Conservation (phyloP, 2,113 vertebrate species). For the Axis porcinus region DNA sequence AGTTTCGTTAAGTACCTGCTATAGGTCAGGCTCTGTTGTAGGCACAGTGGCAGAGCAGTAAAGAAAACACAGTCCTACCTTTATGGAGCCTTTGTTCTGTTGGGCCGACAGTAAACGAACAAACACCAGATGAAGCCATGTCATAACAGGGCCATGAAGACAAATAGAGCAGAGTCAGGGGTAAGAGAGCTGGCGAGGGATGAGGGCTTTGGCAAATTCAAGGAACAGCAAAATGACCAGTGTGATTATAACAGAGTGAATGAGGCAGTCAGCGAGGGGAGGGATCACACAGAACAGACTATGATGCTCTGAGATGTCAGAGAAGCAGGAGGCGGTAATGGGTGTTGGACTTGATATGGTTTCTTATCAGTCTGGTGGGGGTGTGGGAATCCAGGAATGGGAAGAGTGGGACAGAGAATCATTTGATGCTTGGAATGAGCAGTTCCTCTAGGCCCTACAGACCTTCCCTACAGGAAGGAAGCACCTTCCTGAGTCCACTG, state of each 20-base stretch:
- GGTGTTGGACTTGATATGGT: not conserved
- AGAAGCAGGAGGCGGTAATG: rapidly evolving
- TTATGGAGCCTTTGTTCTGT: not conserved
- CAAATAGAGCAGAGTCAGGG: not conserved
- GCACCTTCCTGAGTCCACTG: not conserved
- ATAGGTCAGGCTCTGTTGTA: not conserved
- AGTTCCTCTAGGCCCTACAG: not conserved
- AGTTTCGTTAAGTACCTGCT: not conserved
- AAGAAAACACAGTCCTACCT: not conserved
- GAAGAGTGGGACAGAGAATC: not conserved
- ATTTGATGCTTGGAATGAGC: not conserved
- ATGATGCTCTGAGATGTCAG: no score
- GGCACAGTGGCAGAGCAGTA: not conserved
- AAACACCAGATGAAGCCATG: no score
- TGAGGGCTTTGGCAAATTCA: not conserved
- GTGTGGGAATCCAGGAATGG: not conserved
- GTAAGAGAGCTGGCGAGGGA: not conserved
- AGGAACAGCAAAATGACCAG: not conserved
- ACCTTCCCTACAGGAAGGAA: no score
- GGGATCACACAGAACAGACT: not conserved
- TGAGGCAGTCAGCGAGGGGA: not conserved
- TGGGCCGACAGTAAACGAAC: not conserved
- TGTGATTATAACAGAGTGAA: not conserved
- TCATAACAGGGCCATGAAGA: not conserved
- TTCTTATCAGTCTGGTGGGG: not conserved